Percentiles rank a stretch among this genome's conserved stretches.
Conservation (phyloP, 1,140 invertebrate genomes). For the Orchesella cincta region DNA sequence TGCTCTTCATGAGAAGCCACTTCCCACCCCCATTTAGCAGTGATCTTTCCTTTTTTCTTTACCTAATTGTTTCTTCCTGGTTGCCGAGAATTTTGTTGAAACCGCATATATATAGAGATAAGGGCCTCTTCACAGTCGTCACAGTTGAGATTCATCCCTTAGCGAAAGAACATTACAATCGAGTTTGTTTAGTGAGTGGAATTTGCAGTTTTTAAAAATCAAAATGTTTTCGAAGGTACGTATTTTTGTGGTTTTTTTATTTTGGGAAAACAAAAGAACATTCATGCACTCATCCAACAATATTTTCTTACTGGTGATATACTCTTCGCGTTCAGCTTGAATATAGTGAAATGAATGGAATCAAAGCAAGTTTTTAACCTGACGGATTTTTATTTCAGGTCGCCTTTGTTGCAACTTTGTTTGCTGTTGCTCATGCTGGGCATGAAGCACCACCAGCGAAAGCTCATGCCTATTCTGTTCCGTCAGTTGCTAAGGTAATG, state of each 20-base stretch:
- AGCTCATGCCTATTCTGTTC: slow-evolving; percentile 48
- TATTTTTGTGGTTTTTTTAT: background rate
- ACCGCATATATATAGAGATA: background rate
- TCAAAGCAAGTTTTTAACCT: slow-evolving; percentile 6
- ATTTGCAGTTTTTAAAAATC: background rate
- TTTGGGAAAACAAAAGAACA: too few relatives aligned
- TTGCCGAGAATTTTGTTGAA: background rate
- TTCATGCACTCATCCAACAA: too few relatives aligned
- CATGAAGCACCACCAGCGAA: slow-evolving; percentile 50
- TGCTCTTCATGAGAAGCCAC: background rate
- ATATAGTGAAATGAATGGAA: background rate
- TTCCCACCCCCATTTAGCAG: slow-evolving; percentile 17
- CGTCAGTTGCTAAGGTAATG: slow-evolving; percentile 47
- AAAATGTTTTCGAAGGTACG: slow-evolving; percentile 24
- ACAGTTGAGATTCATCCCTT: slow-evolving; percentile 8
- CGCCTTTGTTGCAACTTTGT: slow-evolving; percentile 41
- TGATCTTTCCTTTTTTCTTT: slow-evolving; percentile 18
- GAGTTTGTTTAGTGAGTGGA: background rate
- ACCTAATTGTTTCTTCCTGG: slow-evolving; percentile 26
- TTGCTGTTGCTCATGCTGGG: slow-evolving; percentile 45
- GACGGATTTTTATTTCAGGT: slow-evolving; percentile 37
- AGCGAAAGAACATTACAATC: background rate
- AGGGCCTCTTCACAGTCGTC: background rate
- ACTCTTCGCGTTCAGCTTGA: too few relatives aligned
- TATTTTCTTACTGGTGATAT: too few relatives aligned